Conservation (phyloP, 1,140 invertebrate species). For the Leptinotarsa defecta region DNA sequence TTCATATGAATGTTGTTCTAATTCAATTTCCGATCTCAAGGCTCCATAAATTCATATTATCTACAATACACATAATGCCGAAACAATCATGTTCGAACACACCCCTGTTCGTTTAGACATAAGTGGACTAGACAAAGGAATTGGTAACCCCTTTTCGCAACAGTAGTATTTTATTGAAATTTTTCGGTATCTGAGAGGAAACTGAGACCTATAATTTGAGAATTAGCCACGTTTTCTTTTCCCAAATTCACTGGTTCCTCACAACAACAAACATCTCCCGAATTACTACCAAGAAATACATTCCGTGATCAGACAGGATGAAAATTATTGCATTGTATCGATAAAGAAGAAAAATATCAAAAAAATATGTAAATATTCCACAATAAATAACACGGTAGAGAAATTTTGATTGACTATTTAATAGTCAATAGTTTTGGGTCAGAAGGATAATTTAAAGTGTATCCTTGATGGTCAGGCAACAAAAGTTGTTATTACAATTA, state of each 20-base stretch:
- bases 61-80: background rate
- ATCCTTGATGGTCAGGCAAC: constrained; percentile 7
- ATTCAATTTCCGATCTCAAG: background rate
- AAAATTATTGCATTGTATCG: background rate
- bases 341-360: background rate
- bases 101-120: background rate
- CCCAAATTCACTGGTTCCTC: constrained; percentile 7
- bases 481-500: constrained; percentile 7
- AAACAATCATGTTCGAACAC: constrained; percentile 1
- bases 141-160: constrained; percentile 3
- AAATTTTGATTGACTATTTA: constrained; percentile 7
- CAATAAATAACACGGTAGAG: background rate
- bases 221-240: background rate
- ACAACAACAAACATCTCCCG: constrained; percentile 1
- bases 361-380: background rate
- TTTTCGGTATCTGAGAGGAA: background rate
- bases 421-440: constrained; percentile 5
- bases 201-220: background rate
- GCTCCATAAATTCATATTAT: background rate
- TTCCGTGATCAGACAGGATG: background rate
- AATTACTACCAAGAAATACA: constrained; percentile 6
- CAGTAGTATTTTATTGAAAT: background rate
- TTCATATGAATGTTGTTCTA: background rate
- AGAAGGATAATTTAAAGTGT: background rate
- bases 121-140: background rate